Base-by-base conservation (phyloP, 2,113 vertebrate species). In the Reinhardtius hippoglossoides region DNA sequence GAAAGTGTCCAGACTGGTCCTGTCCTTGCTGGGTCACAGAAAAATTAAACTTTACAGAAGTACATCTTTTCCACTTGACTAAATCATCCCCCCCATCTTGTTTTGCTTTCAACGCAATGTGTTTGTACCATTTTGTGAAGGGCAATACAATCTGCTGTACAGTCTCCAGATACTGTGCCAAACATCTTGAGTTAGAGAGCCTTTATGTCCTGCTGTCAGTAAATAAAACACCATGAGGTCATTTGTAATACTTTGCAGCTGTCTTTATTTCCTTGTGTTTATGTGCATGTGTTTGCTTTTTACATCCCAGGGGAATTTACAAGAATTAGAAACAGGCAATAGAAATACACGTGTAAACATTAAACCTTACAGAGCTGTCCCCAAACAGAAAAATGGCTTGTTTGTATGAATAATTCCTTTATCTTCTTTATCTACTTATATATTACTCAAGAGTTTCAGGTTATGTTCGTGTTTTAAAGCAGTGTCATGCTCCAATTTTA, bases 151-250 rank as follows among this genome's bases (percentile, higher is more conserved):
- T 83, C 42, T 79, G 46, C 59, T 80, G 79, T 84, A 78, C 16
- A 82, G 84, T 88, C 64, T 88, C 71, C n/a, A 76, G 75, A 86
- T 86, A 80, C 83, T 88, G 78, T 91, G 79, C 81, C 84, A 90
- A 81, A 79, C 66, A 64, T 63, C 50, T 76, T 84, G 48, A 80
- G 37, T 56, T 82, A 80, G 31, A 83, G 78, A 61, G 46, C 56
- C 44, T 78, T 69, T 68, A 54, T 83, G 71, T 83, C 78, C 66
- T 57, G 66, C 71, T 87, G 72, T 86, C 58, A 85, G 80, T 81
- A 71, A 92, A 90, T 91, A 93, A 92, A 93, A 58, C 64, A 83
- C 55, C 61, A 62, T 80, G 42, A 84, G 75, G 50, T 78, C 60
- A 74, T 79, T 89, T 90, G 55, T 81, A 80, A 76, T 83, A 76